Conservation (phyloP, 2,113 vertebrate genomes). For the Gallinago jamesoni region DNA sequence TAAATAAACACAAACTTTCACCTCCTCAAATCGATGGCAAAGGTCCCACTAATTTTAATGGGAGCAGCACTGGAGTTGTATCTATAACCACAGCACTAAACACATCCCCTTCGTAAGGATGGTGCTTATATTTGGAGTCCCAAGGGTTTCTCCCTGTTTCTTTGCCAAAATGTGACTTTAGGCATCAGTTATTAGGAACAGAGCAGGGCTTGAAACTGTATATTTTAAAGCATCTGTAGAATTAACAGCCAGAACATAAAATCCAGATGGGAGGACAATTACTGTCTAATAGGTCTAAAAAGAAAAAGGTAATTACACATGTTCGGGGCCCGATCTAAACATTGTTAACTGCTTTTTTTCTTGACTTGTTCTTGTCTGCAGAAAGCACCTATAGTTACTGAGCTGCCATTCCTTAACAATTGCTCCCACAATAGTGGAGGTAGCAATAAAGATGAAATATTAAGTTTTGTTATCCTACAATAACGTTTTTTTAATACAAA, state of each 20-base stretch:
- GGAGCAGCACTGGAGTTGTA: background rate
- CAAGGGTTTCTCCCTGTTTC: background rate
- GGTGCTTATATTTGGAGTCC: background rate
- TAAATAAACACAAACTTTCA: background rate
- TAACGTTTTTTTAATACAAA: background rate
- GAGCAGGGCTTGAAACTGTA: background rate
- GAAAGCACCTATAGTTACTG: background rate
- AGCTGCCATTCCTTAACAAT: background rate
- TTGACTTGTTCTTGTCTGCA: background rate
- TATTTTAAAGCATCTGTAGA: constrained; percentile 14
- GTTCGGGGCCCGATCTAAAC: background rate
- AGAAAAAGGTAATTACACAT: background rate
- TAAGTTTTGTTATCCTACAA: background rate
- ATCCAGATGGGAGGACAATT: background rate
- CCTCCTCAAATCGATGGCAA: background rate
- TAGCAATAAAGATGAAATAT: constrained; percentile 5
- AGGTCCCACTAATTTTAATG: background rate
- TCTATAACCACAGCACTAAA: background rate
- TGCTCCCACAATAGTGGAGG: background rate
- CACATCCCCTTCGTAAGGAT: background rate
- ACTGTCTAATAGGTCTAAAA: background rate
- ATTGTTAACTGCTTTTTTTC: background rate
- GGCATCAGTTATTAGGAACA: background rate
- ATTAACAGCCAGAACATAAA: constrained; percentile 27
- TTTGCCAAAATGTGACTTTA: background rate